phyloP scores from a whole-genome alignment of 2,797 vertebrate species.

The Mormyrops boulengeri region DNA sequence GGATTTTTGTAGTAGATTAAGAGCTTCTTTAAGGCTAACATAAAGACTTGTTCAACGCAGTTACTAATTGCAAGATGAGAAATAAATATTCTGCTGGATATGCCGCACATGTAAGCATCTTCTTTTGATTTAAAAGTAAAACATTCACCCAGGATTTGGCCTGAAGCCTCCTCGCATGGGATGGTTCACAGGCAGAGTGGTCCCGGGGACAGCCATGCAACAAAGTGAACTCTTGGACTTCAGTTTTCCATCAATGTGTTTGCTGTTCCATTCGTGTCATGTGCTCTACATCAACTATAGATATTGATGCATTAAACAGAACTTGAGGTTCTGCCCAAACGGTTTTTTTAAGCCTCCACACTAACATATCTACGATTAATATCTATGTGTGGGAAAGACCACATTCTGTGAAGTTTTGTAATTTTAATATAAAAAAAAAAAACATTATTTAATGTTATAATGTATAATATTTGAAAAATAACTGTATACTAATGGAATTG shows the following conservation, averaged over 20 bases:
- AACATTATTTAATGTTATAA: background rate
- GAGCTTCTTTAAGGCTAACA: background rate
- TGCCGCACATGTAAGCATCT: background rate
- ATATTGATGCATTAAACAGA: background rate
- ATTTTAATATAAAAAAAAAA: background rate
- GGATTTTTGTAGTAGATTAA: background rate
- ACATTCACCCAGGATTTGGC: background rate
- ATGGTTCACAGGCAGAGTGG: background rate
- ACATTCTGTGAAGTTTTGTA: background rate
- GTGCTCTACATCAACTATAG: background rate
- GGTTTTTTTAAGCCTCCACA: background rate
- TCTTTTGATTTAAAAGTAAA: slow-evolving; percentile 8
- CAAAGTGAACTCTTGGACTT: slow-evolving; percentile 3
- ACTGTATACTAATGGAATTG: background rate
- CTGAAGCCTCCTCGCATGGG: background rate
- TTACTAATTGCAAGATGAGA: background rate
- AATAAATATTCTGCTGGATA: background rate
- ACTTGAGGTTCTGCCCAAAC: background rate
- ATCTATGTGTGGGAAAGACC: background rate
- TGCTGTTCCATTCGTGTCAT: background rate
- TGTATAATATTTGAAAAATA: background rate
- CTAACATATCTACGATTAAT: background rate
- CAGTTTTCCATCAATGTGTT: slow-evolving; percentile 3
- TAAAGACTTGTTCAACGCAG: background rate
- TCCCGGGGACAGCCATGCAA: background rate